These are phyloP conservation scores for Bombus fervidus DNA, from an alignment of 1,140 invertebrate genomes.

Conservation along the genomic window DNA sequence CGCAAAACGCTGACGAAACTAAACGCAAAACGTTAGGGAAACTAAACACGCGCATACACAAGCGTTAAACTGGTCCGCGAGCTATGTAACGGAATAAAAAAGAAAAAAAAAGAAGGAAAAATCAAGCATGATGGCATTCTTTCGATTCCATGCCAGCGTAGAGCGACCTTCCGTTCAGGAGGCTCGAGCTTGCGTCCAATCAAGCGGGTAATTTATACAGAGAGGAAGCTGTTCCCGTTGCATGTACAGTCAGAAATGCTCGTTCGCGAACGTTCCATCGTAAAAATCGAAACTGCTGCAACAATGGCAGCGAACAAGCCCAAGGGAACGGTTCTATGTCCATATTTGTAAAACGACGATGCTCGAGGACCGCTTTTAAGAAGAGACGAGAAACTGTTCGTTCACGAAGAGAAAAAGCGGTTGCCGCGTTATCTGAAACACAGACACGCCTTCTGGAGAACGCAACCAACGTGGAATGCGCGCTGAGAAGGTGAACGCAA, in stretches of 20 bases:
- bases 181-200: slow-evolving; percentile 32
- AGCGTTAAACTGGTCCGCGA: neutral
- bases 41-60: neutral
- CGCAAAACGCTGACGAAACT: slow-evolving; percentile 1
- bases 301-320: neutral
- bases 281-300: neutral
- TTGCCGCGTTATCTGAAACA: neutral
- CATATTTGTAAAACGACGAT: slow-evolving; percentile 14
- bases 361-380: neutral
- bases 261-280: slow-evolving; percentile 10
- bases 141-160: neutral
- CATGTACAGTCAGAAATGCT: neutral
- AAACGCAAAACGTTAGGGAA: neutral
- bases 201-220: slow-evolving; percentile 46
- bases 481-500: slow-evolving; percentile 25
- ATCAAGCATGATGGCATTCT: slow-evolving; percentile 21
- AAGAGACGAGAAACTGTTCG: neutral
- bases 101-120: neutral
- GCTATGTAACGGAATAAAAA: neutral
- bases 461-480: slow-evolving; percentile 38
- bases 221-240: slow-evolving; percentile 36
- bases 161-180: slow-evolving; percentile 41
- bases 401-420: slow-evolving; percentile 15
- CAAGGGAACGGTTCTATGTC: neutral
- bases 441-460: slow-evolving; percentile 45